phyloP scores from a whole-genome alignment of 2,888 invertebrate species.

The Nomada ruficornis region DNA sequence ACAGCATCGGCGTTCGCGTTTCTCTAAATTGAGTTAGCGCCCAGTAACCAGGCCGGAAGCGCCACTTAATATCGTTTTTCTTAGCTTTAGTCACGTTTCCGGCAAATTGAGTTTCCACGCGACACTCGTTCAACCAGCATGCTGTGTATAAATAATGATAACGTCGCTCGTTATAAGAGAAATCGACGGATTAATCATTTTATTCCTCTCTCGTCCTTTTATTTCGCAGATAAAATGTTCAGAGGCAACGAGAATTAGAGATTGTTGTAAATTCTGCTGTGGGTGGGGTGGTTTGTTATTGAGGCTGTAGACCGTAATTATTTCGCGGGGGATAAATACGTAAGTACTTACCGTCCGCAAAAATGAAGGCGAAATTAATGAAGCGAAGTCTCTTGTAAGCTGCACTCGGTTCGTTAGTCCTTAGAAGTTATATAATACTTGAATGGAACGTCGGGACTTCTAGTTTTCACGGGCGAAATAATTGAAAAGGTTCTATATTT shows the following conservation, averaged over 20 bases:
- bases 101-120: conserved; percentile 49
- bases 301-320: too few species aligned
- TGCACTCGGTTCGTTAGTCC: too few species aligned
- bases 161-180: not conserved
- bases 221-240: not conserved
- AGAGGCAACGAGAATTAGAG: not conserved
- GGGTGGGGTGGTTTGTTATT: too few species aligned
- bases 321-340: too few species aligned
- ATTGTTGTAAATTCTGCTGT: too few species aligned
- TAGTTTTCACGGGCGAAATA: too few species aligned
- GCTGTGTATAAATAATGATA: conserved; percentile 53
- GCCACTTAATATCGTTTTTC: conserved; percentile 63
- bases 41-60: conserved; percentile 38
- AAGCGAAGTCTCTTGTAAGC: too few species aligned
- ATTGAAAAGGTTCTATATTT: too few species aligned
- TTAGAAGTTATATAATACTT: too few species aligned
- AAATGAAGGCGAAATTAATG: too few species aligned
- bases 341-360: too few species aligned
- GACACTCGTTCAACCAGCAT: conserved; percentile 9
- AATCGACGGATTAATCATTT: not conserved
- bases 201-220: not conserved
- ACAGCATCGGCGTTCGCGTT: conserved; percentile 42
- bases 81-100: conserved; percentile 56
- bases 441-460: too few species aligned
- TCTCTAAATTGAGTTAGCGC: conserved; percentile 57